Conservation (phyloP, 1,140 invertebrate species). For the Drosophila arawakana region DNA sequence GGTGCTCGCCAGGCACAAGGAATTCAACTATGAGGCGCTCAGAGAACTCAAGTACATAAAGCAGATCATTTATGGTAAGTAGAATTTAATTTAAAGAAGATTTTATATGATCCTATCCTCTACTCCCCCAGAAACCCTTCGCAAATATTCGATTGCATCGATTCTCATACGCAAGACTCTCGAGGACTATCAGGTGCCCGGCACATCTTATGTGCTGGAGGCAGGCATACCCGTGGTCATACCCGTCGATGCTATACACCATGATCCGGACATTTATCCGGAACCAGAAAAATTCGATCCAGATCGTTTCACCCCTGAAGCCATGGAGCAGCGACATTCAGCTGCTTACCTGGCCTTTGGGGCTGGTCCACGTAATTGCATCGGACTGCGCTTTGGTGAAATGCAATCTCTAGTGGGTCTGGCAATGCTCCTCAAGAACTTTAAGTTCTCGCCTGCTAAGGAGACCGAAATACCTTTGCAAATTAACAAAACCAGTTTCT, state of each 20-base stretch:
- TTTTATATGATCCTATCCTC: not conserved
- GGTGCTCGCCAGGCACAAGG: constrained; percentile 84
- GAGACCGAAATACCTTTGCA: constrained; percentile 83
- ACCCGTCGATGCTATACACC: constrained; percentile 86
- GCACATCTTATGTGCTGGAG: constrained; percentile 75
- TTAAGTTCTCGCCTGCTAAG: constrained; percentile 72
- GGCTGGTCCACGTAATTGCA: constrained; percentile 88
- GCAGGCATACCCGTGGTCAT: constrained; percentile 85
- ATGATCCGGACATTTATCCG: constrained; percentile 85
- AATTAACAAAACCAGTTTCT: constrained; percentile 82
- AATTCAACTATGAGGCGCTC: constrained; percentile 86
- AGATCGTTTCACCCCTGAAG: constrained; percentile 86
- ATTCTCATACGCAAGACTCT: constrained; percentile 59
- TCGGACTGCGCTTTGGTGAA: constrained; percentile 84
- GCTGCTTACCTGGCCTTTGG: constrained; percentile 89
- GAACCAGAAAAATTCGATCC: constrained; percentile 87
- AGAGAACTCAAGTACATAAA: constrained; percentile 86
- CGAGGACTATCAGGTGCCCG: constrained; percentile 74
- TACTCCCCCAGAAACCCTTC: constrained; percentile 83
- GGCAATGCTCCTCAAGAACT: constrained; percentile 69
- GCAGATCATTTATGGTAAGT: constrained; percentile 85
- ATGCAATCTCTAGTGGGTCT: constrained; percentile 63
- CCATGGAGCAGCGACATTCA: constrained; percentile 85
- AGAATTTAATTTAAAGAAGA: no score
- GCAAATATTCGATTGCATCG: constrained; percentile 83